A percentile compares a stretch with the other conserved stretches of the same genome.
Conservation (phyloP, 2,797 vertebrate species). For the Tauraco hartlaubi region DNA sequence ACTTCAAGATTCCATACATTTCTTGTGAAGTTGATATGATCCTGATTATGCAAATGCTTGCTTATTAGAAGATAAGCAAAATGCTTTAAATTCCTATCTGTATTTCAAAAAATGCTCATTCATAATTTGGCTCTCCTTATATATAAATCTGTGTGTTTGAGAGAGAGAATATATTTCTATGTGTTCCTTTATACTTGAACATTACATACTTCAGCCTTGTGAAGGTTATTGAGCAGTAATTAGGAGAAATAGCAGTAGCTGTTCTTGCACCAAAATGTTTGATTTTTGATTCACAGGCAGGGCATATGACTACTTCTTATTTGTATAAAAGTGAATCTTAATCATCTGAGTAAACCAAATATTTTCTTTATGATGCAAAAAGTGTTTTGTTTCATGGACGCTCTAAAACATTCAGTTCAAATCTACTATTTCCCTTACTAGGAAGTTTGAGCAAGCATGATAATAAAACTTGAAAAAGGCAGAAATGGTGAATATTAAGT, state of each 20-base stretch:
- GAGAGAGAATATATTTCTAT: neutral
- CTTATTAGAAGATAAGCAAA: neutral
- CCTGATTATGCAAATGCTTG: constrained; percentile 5
- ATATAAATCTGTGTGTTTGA: neutral
- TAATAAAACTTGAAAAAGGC: neutral
- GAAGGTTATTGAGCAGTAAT: neutral
- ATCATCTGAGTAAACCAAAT: neutral
- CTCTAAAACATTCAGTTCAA: neutral
- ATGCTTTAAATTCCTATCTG: neutral
- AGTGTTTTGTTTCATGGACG: neutral
- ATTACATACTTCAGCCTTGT: neutral
- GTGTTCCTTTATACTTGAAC: neutral
- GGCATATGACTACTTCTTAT: neutral
- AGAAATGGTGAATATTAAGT: neutral
- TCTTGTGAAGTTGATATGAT: neutral
- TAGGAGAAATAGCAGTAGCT: neutral
- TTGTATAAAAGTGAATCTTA: neutral
- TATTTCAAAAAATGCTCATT: neutral
- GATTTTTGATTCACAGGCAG: neutral
- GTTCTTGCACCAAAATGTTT: neutral
- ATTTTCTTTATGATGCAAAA: neutral
- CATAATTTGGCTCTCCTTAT: neutral
- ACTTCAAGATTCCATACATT: constrained; percentile 6
- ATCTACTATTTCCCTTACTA: neutral
- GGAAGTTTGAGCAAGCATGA: neutral